Percentiles rank a stretch among this genome's conserved stretches.
Conservation (phyloP, 2,888 invertebrate species). For the Cremastinae sp. region DNA sequence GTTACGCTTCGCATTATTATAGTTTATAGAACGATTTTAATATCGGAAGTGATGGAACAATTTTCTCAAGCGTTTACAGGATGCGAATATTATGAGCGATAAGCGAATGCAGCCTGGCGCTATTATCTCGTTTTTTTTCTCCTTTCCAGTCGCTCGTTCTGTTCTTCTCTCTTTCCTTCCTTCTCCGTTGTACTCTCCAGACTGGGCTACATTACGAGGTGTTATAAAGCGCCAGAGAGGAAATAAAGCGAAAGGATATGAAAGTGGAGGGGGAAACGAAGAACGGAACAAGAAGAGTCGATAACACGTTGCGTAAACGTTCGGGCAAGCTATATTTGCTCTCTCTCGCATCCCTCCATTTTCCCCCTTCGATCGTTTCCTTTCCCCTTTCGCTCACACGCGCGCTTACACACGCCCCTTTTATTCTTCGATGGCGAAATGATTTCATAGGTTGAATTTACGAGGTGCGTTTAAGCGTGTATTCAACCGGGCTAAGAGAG, state of each 20-base stretch:
- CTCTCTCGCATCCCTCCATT: conserved; percentile 8
- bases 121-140: background rate
- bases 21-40: conserved; percentile 46
- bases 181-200: background rate
- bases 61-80: conserved; percentile 28
- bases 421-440: conserved; percentile 45
- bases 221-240: conserved; percentile 55
- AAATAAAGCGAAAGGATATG: conserved; percentile 55
- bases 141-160: background rate
- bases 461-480: conserved; percentile 47
- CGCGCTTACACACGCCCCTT: conserved; percentile 19
- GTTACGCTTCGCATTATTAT: background rate
- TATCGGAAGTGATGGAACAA: conserved; percentile 57
- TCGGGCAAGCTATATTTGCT: conserved; percentile 37
- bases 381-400: conserved; percentile 20
- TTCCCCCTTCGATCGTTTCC: conserved; percentile 38
- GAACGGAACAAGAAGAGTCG: conserved; percentile 40
- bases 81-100: conserved; percentile 52
- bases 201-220: conserved; percentile 54
- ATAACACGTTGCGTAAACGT: conserved; percentile 63
- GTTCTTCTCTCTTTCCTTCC: background rate
- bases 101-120: conserved; percentile 23
- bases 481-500: conserved; percentile 21
- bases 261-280: conserved; percentile 1
- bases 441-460: conserved; percentile 55